Conservation (phyloP, 2,113 vertebrate species). For the Caranx ignobilis region DNA sequence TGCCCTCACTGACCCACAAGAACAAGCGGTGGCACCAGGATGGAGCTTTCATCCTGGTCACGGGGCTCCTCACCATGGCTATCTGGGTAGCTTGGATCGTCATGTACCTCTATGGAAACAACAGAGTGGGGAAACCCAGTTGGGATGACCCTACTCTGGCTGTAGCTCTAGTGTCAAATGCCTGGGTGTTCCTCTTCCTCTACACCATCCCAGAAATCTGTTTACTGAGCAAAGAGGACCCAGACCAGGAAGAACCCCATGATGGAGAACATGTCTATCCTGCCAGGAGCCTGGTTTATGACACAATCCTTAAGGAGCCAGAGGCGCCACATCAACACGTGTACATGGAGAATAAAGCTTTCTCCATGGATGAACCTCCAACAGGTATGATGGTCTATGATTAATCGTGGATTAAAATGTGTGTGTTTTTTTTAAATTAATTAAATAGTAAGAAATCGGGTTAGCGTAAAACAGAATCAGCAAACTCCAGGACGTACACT, state of each 20-base stretch:
- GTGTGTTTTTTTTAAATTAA: no score
- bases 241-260: conserved; percentile 80
- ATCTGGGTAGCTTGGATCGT: conserved; percentile 91
- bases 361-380: conserved; percentile 90
- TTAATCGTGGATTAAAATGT: neutral
- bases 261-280: conserved; percentile 89
- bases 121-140: conserved; percentile 39
- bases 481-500: neutral
- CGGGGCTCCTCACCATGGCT: conserved; percentile 83
- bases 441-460: no score
- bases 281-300: conserved; percentile 87
- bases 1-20: conserved; percentile 82
- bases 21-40: conserved; percentile 87
- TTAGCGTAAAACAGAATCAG: neutral
- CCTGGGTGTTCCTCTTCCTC: conserved; percentile 88
- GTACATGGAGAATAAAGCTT: conserved; percentile 93
- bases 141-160: conserved; percentile 95
- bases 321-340: conserved; percentile 83
- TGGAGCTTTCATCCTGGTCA: conserved; percentile 85
- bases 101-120: conserved; percentile 91
- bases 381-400: conserved; percentile 78
- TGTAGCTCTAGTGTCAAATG: conserved; percentile 89
- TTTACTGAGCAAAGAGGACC: conserved; percentile 82
- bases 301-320: conserved; percentile 90
- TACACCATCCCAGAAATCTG: conserved; percentile 92